phyloP scores from a whole-genome alignment of 1,140 invertebrate species.

The Portunus trituberculatus region DNA sequence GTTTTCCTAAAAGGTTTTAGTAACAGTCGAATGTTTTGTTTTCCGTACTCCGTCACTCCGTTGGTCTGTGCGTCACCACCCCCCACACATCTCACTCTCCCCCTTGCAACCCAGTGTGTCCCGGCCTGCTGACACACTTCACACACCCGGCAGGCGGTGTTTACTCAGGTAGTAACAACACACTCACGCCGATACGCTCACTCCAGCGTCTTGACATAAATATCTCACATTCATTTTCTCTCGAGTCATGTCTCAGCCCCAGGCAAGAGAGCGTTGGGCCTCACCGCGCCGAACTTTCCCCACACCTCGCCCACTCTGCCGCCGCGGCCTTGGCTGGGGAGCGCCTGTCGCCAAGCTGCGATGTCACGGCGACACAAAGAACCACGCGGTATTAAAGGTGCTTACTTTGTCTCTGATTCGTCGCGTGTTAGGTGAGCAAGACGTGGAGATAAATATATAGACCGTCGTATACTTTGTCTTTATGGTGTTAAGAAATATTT shows the following conservation, averaged over 20 bases:
- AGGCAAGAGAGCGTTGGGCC: neutral
- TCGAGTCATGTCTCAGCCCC: neutral
- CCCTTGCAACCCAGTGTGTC: neutral
- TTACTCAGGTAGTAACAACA: neutral
- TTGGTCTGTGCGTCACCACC: neutral
- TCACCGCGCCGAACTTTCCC: neutral
- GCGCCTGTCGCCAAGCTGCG: neutral
- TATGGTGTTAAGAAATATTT: too few species aligned
- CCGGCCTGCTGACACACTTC: neutral
- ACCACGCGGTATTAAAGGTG: neutral
- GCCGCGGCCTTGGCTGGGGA: neutral
- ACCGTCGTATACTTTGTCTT: too few species aligned
- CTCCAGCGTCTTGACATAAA: neutral
- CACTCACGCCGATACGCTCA: neutral
- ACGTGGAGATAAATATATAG: too few species aligned
- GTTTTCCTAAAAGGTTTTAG: too few species aligned
- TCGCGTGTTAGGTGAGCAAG: too few species aligned
- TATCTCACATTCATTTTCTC: slow-evolving; percentile 3
- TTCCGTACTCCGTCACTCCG: neutral
- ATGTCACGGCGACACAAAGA: neutral
- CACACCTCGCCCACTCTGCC: neutral
- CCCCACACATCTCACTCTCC: too few species aligned
- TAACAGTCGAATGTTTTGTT: too few species aligned
- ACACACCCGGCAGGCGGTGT: neutral
- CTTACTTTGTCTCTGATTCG: neutral